These are phyloP conservation scores for Clistopyga incitator DNA, from an alignment of 2,888 invertebrate species.

Conservation along the genomic window DNA sequence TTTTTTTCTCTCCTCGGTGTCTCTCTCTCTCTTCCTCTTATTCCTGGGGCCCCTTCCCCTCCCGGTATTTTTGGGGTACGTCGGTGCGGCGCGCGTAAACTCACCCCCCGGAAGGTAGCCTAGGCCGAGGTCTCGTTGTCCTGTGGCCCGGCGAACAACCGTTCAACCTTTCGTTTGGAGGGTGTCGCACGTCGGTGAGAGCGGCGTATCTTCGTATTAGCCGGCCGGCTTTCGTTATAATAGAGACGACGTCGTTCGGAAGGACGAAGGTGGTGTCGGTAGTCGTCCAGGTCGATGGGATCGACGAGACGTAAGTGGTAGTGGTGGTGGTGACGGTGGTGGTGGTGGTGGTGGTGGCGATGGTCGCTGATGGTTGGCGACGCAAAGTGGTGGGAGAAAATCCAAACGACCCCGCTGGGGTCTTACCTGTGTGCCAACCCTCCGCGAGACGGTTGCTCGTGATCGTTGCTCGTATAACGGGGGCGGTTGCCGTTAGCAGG, in stretches of 20 bases:
- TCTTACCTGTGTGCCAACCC: conserved; percentile 60
- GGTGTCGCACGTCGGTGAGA: conserved; percentile 38
- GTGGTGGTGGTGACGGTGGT: conserved; percentile 41
- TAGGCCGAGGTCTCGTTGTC: neutral
- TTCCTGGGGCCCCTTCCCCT: conserved; percentile 38
- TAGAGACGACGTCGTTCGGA: neutral
- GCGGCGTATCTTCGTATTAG: conserved; percentile 1
- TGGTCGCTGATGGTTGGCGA: conserved; percentile 47
- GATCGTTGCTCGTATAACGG: neutral
- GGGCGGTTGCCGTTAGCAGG: conserved; percentile 13
- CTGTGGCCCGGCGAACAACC: conserved; percentile 4
- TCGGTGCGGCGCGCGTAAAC: conserved; percentile 52
- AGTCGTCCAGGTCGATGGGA: conserved; percentile 30
- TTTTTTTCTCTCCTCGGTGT: conserved; percentile 48
- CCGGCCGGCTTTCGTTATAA: conserved; percentile 30
- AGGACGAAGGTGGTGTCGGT: conserved; percentile 30
- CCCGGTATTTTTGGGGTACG: conserved; percentile 8
- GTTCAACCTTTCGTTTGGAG: conserved; percentile 8
- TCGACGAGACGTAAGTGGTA: conserved; percentile 6
- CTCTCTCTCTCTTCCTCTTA: conserved; percentile 59
- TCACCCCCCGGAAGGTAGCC: conserved; percentile 49
- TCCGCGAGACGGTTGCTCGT: conserved; percentile 8
- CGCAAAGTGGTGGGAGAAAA: conserved; percentile 39
- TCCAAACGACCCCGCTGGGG: conserved; percentile 43
- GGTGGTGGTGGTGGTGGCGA: conserved; percentile 50